Conservation (phyloP, 2,113 vertebrate species). For the Dasyurus viverrinus region DNA sequence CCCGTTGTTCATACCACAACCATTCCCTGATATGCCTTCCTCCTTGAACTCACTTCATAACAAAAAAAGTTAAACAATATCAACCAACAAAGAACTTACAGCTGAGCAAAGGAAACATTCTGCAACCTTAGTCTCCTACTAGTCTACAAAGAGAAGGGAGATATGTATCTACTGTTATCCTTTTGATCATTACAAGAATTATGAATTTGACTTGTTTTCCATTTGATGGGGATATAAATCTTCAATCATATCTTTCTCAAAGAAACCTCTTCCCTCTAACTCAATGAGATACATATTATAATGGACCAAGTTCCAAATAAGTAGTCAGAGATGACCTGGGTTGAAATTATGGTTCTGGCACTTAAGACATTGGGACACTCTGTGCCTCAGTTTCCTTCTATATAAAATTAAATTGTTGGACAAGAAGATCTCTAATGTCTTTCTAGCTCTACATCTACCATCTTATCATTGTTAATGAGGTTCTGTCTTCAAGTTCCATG, state of each 20-base stretch:
- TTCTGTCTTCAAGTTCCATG: neutral
- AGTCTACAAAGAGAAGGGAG: neutral
- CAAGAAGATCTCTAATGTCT: neutral
- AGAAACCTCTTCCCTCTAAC: neutral
- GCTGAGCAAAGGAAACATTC: neutral
- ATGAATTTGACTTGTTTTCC: neutral
- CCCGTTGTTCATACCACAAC: neutral
- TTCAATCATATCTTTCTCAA: neutral
- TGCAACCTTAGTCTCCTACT: neutral
- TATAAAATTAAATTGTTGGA: neutral
- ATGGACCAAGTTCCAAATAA: neutral
- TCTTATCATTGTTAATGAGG: neutral
- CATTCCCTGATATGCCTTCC: neutral
- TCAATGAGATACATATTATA: neutral
- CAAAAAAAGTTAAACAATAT: neutral
- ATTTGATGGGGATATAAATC: neutral
- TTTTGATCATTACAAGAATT: neutral
- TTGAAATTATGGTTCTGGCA: neutral
- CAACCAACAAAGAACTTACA: neutral
- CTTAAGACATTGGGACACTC: neutral
- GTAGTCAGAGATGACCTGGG: neutral
- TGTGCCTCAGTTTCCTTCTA: neutral
- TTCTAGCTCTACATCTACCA: slow-evolving; percentile 31
- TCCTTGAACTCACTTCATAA: neutral
- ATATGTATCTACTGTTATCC: neutral